Evolutionary conservation across 1,140 invertebrate genomes (phyloP).

Genomic region (Brachystomella parvula): DNA sequence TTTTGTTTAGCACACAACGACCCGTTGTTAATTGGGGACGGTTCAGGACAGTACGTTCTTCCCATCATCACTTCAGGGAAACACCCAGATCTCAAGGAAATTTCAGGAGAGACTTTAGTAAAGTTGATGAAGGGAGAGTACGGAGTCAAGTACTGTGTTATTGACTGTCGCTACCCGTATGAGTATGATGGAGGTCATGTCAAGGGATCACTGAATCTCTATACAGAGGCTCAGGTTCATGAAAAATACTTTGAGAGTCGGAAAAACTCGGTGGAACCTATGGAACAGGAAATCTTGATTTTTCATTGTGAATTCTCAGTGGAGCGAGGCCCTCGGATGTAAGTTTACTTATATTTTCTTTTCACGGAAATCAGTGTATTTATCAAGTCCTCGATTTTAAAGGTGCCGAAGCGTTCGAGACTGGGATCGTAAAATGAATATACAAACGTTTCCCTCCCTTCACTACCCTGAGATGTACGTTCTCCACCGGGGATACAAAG

Average conservation of each 20-base stretch:
- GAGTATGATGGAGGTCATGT: conserved; percentile 97
- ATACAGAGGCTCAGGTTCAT: conserved; percentile 63
- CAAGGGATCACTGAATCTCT: conserved; percentile 70
- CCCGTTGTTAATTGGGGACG: conserved; percentile 73
- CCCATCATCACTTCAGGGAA: conserved; percentile 58
- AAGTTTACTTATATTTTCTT: conserved; percentile 42
- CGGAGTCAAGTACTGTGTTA: conserved; percentile 16
- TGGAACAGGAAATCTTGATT: conserved; percentile 68
- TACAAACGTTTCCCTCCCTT: conserved; percentile 74
- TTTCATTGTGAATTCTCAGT: conserved; percentile 99
- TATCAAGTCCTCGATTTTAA: conserved; percentile 39
- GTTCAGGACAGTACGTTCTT: conserved; percentile 64
- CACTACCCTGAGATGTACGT: conserved; percentile 92
- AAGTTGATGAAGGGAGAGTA: conserved; percentile 61
- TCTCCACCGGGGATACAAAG: conserved; percentile 87
- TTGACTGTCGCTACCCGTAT: conserved; percentile 80
- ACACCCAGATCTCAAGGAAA: conserved; percentile 78
- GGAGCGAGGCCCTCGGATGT: conserved; percentile 85
- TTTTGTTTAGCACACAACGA: conserved; percentile 46
- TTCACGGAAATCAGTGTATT: not conserved
- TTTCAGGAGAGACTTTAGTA: conserved; percentile 65
- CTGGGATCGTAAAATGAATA: conserved; percentile 71
- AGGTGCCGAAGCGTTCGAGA: conserved; percentile 77
- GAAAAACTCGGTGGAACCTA: conserved; percentile 40
- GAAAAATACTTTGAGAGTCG: conserved; percentile 50